phyloP scores from a whole-genome alignment of 2,888 invertebrate genomes.

The Thera obeliscata region DNA sequence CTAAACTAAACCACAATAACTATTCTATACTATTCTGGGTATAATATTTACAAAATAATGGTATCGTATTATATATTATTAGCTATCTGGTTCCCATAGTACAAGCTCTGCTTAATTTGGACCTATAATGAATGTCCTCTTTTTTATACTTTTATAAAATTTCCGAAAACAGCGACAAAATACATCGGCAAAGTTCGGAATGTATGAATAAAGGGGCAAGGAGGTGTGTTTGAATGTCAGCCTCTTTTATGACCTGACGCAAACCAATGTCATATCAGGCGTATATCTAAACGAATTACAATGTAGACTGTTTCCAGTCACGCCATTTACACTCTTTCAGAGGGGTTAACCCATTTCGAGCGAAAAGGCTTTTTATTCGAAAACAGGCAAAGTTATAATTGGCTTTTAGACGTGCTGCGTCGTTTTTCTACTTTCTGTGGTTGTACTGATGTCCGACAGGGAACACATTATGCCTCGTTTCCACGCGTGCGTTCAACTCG shows the following conservation, averaged over 20 bases:
- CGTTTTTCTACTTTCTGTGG: conserved; percentile 24
- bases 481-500: no score
- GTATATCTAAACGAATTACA: conserved; percentile 29
- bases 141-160: no score
- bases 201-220: neutral
- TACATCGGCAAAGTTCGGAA: no score
- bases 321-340: conserved; percentile 40
- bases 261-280: conserved; percentile 28
- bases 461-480: neutral
- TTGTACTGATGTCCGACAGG: no score
- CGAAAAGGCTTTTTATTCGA: conserved; percentile 39
- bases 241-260: conserved; percentile 5
- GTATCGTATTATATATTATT: no score
- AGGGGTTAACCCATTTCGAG: conserved; percentile 33
- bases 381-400: conserved; percentile 47
- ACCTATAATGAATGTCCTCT: no score
- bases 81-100: no score
- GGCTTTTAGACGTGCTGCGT: conserved; percentile 43
- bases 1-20: no score
- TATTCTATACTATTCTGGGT: no score
- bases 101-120: no score
- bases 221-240: neutral
- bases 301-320: conserved; percentile 37
- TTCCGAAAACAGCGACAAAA: no score
- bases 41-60: no score